These are phyloP conservation scores for Hydrotaea cyrtoneurina DNA, from an alignment of 2,888 invertebrate genomes.

Conservation along the genomic window DNA sequence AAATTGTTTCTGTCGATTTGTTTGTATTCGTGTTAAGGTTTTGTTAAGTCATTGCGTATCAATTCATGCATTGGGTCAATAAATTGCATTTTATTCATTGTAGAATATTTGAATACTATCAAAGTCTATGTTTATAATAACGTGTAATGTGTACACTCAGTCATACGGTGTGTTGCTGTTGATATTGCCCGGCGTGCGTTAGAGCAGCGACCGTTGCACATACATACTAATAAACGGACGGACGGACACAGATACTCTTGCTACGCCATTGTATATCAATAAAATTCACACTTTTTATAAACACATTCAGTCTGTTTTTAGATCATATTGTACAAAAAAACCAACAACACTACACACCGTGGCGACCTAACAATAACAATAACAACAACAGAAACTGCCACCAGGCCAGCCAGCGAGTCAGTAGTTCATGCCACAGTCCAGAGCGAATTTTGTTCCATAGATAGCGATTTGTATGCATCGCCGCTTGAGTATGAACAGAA, in stretches of 20 bases:
- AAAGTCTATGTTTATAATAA: slow-evolving; percentile 16
- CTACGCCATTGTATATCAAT: slow-evolving; percentile 59
- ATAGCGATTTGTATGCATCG: slow-evolving; percentile 4
- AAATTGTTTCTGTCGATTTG: not conserved
- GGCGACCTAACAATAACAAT: not conserved
- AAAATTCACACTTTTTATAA: slow-evolving; percentile 61
- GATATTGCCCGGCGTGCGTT: not conserved
- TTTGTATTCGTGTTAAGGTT: not conserved
- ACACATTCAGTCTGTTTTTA: slow-evolving; percentile 23
- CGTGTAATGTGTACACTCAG: not conserved
- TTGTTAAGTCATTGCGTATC: slow-evolving; percentile 13
- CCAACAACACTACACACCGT: not conserved
- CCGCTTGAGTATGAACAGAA: not conserved
- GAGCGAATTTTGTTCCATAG: not conserved
- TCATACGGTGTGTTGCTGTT: not conserved
- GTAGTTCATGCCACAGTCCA: not conserved
- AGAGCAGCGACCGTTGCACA: not conserved
- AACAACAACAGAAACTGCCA: not conserved
- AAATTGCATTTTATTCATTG: slow-evolving; percentile 23
- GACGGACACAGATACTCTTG: slow-evolving; percentile 9
- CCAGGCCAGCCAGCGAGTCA: not conserved
- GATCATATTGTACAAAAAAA: not conserved
- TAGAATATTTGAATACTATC: slow-evolving; percentile 11
- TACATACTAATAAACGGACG: not conserved
- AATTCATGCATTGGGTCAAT: not conserved